A percentile compares a stretch with the other conserved stretches of the same genome.
phyloP scores from a whole-genome alignment of 2,113 vertebrate genomes.

The Hyperoodon ampullatus region DNA sequence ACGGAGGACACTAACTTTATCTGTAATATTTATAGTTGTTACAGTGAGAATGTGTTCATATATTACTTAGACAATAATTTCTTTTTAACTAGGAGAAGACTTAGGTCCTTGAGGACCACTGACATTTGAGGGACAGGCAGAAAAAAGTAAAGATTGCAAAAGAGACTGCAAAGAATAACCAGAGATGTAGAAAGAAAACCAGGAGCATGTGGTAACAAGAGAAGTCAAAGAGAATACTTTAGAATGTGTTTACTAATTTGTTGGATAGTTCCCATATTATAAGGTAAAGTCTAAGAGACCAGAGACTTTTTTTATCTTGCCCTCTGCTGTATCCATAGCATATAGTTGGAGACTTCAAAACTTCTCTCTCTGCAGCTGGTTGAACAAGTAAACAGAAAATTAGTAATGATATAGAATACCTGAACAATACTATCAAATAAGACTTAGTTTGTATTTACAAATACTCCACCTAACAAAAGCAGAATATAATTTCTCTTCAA shows the following conservation, averaged over 20 bases:
- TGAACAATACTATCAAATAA: background rate
- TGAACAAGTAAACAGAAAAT: background rate
- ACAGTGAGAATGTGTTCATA: background rate
- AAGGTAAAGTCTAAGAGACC: background rate
- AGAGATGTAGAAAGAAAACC: background rate
- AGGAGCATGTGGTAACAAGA: background rate
- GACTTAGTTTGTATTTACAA: background rate
- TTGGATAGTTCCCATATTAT: background rate
- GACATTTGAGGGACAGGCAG: background rate
- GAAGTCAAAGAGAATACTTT: background rate
- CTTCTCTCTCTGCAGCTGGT: background rate
- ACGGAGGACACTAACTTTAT: background rate
- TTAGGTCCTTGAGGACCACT: background rate
- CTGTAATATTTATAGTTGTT: background rate
- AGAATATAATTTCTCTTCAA: background rate
- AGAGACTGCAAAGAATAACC: background rate
- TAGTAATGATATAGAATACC: background rate
- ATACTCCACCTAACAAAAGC: background rate
- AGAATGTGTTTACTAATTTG: background rate
- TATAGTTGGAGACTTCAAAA: background rate
- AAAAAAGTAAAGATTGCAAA: background rate
- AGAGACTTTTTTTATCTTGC: background rate
- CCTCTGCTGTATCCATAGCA: background rate
- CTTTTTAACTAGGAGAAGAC: background rate
- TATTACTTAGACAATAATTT: background rate